A percentile compares a stretch with the other conserved stretches of the same genome.
phyloP scores from a whole-genome alignment of 2,797 vertebrate genomes.

The Aulostomus chinensis region DNA sequence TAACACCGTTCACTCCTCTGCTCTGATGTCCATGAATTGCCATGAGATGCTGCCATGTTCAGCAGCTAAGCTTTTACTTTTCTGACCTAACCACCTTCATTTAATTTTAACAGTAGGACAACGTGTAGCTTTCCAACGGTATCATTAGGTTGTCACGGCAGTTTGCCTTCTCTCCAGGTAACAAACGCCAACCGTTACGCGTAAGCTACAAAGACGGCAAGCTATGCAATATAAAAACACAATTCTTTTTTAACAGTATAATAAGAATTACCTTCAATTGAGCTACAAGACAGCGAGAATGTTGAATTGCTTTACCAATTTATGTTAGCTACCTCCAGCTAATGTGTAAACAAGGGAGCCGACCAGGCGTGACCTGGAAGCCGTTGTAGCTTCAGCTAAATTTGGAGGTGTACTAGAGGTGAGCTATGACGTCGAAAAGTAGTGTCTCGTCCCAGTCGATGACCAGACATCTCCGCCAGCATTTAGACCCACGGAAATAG shows the following conservation, averaged over 20 bases:
- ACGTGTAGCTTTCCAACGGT: too few relatives aligned
- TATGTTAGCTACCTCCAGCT: constrained; percentile 10
- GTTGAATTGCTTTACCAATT: background rate
- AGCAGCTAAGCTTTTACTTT: background rate
- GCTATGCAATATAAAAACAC: background rate
- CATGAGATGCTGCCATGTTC: constrained; percentile 40
- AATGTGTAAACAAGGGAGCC: constrained; percentile 51
- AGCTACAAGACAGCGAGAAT: background rate
- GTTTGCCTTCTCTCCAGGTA: too few relatives aligned
- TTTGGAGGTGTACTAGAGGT: background rate
- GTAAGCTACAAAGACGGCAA: background rate
- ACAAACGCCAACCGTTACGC: too few relatives aligned
- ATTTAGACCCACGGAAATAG: background rate
- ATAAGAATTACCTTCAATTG: background rate
- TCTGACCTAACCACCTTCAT: too few relatives aligned
- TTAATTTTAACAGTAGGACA: too few relatives aligned
- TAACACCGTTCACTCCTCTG: constrained; percentile 27
- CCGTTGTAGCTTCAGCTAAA: background rate
- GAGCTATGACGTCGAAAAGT: background rate
- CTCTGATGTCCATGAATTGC: constrained; percentile 25
- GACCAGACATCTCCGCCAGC: background rate
- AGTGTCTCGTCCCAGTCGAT: too few relatives aligned
- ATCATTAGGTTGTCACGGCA: too few relatives aligned
- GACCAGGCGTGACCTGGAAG: constrained; percentile 10
- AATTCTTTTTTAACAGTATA: background rate